Conservation (phyloP, 2,797 vertebrate species). For the Lacerta viridis region DNA sequence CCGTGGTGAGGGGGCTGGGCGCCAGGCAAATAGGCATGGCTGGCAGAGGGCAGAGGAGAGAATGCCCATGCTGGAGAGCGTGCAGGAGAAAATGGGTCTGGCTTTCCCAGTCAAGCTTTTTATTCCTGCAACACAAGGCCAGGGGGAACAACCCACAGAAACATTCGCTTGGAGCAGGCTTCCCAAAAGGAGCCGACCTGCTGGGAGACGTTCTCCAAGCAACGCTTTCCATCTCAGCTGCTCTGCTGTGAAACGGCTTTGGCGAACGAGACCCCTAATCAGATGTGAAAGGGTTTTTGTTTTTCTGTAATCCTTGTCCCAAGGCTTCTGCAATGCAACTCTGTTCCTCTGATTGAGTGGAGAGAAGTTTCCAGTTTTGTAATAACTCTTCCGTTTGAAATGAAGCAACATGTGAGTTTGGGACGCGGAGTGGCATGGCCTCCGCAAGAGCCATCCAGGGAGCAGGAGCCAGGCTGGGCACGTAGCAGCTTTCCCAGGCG, state of each 20-base stretch:
- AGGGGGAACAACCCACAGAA: constrained; percentile 81
- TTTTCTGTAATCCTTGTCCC: constrained; percentile 84
- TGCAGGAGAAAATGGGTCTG: constrained; percentile 58
- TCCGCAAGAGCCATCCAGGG: not conserved
- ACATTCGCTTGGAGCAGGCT: constrained; percentile 77
- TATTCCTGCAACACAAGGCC: constrained; percentile 81
- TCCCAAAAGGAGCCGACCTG: constrained; percentile 79
- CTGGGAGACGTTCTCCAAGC: constrained; percentile 83
- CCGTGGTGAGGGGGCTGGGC: constrained; percentile 76
- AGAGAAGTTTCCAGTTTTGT: constrained; percentile 81
- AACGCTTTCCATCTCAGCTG: constrained; percentile 80
- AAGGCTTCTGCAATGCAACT: constrained; percentile 79
- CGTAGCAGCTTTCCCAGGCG: not conserved
- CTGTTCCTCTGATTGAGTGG: constrained; percentile 82
- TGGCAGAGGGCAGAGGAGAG: constrained; percentile 56
- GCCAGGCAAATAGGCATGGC: constrained; percentile 74
- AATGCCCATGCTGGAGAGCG: constrained; percentile 67
- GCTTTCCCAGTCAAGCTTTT: constrained; percentile 79
- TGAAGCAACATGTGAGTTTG: constrained; percentile 70
- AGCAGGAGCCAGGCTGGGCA: not conserved
- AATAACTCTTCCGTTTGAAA: constrained; percentile 70
- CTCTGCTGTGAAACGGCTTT: constrained; percentile 82
- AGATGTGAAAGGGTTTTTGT: constrained; percentile 83
- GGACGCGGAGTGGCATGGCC: not conserved
- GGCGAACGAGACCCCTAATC: constrained; percentile 86